Evolutionary conservation across 2,888 invertebrate species (phyloP), one percentile per base, ranked within the genome.

Genomic region (Cheilosia grossa): DNA sequence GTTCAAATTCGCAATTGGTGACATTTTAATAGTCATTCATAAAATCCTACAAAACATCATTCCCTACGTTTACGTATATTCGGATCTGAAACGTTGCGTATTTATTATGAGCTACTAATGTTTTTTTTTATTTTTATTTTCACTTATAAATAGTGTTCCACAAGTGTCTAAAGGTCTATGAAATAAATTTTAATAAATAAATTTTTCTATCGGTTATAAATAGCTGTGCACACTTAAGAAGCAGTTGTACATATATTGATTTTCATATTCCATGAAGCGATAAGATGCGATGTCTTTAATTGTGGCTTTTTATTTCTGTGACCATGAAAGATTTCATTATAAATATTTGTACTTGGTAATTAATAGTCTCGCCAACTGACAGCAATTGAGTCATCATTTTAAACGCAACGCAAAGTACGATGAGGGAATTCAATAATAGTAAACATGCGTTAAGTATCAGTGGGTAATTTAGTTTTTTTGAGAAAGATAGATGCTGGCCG

Each of bases 271-370:
- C 17, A 30, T 30, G 27, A 54, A 54, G 30, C 27, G 54, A 54
- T 54, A 54, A 54, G 54, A 17, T 30, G 21, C 15, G 54, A n/a
- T 30, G 13, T 54, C 6, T 54, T 30, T 54, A 9, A 15, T 30
- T 30, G 30, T 54, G 19, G 7, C 2, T 30, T 30, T 54, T 17
- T 19, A 54, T n/a, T 17, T n/a, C 6, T 54, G 54, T 54, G 30
- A 33, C 54, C 54, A 54, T 54, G 54, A 17, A 54, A 54, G 54
- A 30, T 51, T 21, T 24, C 19, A 51, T n/a, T 49, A 19, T 49
- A 21, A 19, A 49, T 53, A 53, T 27, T 27, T 17, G 53, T 27
- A 51, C 51, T 51, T 51, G 51, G 6, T n/a, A 44, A 7, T 44
- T 37, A 3, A 37, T 17, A 17, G 19, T 47, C 47, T 47, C 17